Evolutionary conservation across 2,888 invertebrate species (phyloP).

Genomic region (Nephrotoma flavescens): DNA sequence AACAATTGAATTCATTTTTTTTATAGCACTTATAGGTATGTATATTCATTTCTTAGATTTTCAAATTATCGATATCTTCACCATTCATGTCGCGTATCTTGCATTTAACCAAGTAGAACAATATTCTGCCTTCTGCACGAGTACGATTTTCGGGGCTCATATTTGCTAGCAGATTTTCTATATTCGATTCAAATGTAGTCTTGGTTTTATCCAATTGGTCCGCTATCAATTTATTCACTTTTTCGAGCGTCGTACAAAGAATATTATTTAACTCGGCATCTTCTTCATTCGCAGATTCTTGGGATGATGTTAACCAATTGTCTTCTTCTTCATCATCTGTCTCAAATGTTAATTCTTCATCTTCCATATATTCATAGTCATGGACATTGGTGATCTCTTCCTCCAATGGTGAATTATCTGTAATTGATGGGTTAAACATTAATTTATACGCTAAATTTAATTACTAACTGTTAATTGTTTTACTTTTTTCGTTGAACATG

Average conservation of each 20-base stretch:
- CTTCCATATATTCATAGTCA: background rate
- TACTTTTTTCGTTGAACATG: background rate
- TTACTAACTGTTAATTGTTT: background rate
- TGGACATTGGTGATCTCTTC: background rate
- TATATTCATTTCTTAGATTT: background rate
- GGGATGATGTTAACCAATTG: background rate
- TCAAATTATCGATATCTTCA: background rate
- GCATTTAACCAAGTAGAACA: background rate
- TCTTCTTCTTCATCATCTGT: background rate
- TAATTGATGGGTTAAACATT: background rate
- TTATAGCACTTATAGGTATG: background rate
- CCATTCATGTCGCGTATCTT: background rate
- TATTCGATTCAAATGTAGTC: background rate
- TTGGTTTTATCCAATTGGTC: background rate
- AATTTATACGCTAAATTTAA: background rate
- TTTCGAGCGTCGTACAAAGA: background rate
- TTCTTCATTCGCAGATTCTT: background rate
- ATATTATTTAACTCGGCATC: background rate
- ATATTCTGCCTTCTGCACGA: background rate
- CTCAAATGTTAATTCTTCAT: background rate
- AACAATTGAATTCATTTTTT: background rate
- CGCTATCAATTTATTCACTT: background rate
- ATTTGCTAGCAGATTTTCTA: background rate
- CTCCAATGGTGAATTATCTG: background rate
- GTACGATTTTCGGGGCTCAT: background rate